phyloP scores from a whole-genome alignment of 1,140 invertebrate genomes.

The Luehdorfia chinensis region DNA sequence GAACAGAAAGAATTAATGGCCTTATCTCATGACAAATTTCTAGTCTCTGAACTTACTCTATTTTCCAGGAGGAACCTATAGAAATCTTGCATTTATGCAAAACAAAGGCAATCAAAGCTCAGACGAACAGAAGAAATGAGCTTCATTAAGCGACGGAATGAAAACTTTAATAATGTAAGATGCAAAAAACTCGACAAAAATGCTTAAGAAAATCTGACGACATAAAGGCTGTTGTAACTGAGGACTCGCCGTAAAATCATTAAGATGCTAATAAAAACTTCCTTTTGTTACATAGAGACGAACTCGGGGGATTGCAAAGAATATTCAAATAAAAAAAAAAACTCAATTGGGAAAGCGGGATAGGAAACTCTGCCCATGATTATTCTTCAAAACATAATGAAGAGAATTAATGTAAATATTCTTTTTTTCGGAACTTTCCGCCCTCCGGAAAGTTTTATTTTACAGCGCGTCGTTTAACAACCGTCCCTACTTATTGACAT shows the following conservation, averaged over 20 bases:
- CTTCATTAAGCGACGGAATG: constrained; percentile 76
- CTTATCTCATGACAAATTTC: constrained; percentile 62
- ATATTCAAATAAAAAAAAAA: constrained; percentile 78
- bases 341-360: constrained; percentile 71
- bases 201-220: constrained; percentile 77
- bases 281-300: constrained; percentile 72
- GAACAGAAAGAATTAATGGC: constrained; percentile 53
- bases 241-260: constrained; percentile 78
- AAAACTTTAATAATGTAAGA: constrained; percentile 78
- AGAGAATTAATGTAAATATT: constrained; percentile 79
- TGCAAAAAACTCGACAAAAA: constrained; percentile 75
- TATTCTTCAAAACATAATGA: constrained; percentile 79
- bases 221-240: constrained; percentile 77
- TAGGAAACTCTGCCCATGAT: constrained; percentile 72
- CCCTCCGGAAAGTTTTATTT: constrained; percentile 76
- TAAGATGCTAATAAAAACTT: constrained; percentile 79
- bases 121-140: constrained; percentile 76
- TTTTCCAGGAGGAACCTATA: constrained; percentile 69
- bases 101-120: constrained; percentile 75
- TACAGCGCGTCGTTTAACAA: constrained; percentile 73
- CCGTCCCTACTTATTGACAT: constrained; percentile 76
- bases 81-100: constrained; percentile 77
- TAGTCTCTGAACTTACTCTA: constrained; percentile 61
- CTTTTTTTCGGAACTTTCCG: constrained; percentile 70
- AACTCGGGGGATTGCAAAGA: constrained; percentile 67